phyloP scores from a whole-genome alignment of 2,888 invertebrate genomes.

The Drosophila silvestris region DNA sequence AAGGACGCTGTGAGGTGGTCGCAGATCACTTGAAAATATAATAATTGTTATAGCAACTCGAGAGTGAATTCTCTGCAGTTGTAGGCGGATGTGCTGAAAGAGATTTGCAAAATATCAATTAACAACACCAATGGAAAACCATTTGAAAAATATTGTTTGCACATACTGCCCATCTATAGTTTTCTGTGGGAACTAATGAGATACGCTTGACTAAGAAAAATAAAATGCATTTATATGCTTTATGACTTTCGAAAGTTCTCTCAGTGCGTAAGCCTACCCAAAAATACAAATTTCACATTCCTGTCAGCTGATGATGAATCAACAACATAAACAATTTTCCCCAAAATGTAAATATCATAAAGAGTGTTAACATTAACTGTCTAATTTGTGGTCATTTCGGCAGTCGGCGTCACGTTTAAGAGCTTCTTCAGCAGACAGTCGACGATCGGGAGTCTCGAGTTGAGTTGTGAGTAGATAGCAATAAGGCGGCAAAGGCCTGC shows the following conservation, averaged over 20 bases:
- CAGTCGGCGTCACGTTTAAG: constrained; percentile 46
- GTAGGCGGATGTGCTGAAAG: background rate
- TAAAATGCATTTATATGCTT: constrained; percentile 16
- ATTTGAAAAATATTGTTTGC: background rate
- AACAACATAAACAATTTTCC: constrained; percentile 65
- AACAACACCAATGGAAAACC: background rate
- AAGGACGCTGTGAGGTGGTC: background rate
- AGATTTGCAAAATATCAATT: background rate
- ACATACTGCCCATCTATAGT: background rate
- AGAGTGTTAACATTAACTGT: constrained; percentile 79
- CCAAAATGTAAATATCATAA: constrained; percentile 73
- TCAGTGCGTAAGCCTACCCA: background rate
- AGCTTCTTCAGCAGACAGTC: constrained; percentile 70
- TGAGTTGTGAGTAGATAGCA: constrained; percentile 24
- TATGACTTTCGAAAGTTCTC: constrained; percentile 24
- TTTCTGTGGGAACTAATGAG: constrained; percentile 6
- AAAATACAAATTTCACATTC: constrained; percentile 19
- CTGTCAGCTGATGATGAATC: constrained; percentile 43
- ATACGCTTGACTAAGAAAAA: background rate
- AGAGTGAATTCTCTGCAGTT: background rate
- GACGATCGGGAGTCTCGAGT: constrained; percentile 23
- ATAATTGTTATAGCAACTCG: background rate
- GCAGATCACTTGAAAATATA: background rate
- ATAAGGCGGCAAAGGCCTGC: constrained; percentile 63
- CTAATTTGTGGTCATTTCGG: constrained; percentile 78